Percentiles rank a stretch among this genome's conserved stretches.
Evolutionary conservation across 2,888 invertebrate genomes (phyloP).

Genomic region (Boloria selene): DNA sequence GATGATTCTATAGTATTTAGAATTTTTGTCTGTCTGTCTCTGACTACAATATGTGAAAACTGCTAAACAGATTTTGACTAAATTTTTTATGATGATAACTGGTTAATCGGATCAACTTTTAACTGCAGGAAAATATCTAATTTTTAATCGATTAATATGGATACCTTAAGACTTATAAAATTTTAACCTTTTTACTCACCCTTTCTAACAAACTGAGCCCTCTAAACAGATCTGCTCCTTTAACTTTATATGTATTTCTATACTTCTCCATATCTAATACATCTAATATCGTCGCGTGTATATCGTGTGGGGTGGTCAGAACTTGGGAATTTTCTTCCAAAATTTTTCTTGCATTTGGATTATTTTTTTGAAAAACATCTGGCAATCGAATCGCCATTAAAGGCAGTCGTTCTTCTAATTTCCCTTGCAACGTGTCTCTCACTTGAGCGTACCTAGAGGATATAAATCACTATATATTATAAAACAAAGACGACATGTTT

Average conservation of each 20-base stretch:
- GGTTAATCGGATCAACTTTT: no score
- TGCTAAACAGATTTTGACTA: no score
- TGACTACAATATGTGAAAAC: no score
- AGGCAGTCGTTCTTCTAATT: constrained; percentile 94
- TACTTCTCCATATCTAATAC: constrained; percentile 79
- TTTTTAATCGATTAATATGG: no score
- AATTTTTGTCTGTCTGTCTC: no score
- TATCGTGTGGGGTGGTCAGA: constrained; percentile 94
- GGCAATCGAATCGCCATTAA: constrained; percentile 92
- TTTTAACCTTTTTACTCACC: constrained; percentile 66
- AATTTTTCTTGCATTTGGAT: constrained; percentile 83
- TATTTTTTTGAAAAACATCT: constrained; percentile 82
- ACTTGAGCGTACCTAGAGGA: constrained; percentile 87
- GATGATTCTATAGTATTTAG: no score
- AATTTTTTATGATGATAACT: no score
- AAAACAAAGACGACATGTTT: no score
- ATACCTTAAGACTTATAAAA: not conserved
- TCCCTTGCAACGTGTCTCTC: constrained; percentile 93
- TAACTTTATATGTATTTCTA: constrained; percentile 59
- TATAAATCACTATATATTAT: not conserved
- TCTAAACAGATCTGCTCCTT: constrained; percentile 79
- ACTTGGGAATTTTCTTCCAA: constrained; percentile 85
- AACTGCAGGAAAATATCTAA: no score
- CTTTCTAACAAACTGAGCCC: constrained; percentile 84
- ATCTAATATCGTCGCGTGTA: constrained; percentile 89